Evolutionary conservation across 2,797 vertebrate genomes (phyloP).

Genomic region (Ataeniobius toweri): DNA sequence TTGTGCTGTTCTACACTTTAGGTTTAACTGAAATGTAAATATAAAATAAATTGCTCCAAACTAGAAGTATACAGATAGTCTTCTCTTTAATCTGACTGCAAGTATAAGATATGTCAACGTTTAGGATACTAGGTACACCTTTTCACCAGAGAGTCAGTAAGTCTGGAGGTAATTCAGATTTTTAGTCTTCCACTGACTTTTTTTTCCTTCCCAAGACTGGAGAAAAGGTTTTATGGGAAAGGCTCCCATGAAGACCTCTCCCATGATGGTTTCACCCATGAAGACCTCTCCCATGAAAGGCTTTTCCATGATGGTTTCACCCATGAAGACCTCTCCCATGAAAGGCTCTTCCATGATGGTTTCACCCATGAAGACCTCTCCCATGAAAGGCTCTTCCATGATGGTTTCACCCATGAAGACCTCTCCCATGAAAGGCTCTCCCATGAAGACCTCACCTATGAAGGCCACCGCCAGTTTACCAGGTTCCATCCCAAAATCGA

Average conservation of each 20-base stretch:
- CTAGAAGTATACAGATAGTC: not conserved
- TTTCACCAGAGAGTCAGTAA: not conserved
- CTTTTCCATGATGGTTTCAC: not conserved
- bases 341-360: slow-evolving; percentile 15
- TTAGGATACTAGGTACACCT: too few species aligned
- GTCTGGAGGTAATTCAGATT: not conserved
- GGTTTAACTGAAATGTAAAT: not conserved
- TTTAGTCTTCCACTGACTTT: slow-evolving; percentile 16
- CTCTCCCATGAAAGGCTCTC: slow-evolving; percentile 38
- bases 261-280: slow-evolving; percentile 37
- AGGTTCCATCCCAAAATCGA: slow-evolving; percentile 80
- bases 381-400: slow-evolving; percentile 44
- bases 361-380: slow-evolving; percentile 29
- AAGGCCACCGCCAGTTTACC: slow-evolving; percentile 73
- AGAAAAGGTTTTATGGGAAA: slow-evolving; percentile 71
- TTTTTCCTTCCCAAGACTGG: slow-evolving; percentile 49
- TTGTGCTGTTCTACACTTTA: not conserved
- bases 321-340: slow-evolving; percentile 32
- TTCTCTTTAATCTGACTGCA: not conserved
- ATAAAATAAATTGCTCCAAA: not conserved
- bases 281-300: not conserved
- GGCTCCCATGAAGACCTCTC: slow-evolving; percentile 41
- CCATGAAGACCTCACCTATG: slow-evolving; percentile 48
- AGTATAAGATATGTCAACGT: not conserved
- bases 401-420: slow-evolving; percentile 34